A percentile compares a stretch with the other conserved stretches of the same genome.
Conservation (phyloP, 2,113 vertebrate species). For the Sturnira hondurensis region DNA sequence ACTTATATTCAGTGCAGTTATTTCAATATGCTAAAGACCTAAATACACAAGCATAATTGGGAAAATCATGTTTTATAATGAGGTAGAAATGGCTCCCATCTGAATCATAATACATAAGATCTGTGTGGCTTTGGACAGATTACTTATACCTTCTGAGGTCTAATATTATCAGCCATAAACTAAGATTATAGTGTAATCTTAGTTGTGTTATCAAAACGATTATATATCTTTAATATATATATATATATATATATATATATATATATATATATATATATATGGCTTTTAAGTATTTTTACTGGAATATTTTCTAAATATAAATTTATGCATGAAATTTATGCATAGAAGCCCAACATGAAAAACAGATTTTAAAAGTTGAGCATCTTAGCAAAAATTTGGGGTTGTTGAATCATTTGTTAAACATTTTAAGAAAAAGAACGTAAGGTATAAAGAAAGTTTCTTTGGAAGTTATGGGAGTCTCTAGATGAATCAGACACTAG, state of each 20-base stretch:
- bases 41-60: neutral
- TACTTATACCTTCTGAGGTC: neutral
- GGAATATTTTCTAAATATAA: neutral
- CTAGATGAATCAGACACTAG: neutral
- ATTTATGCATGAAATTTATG: neutral
- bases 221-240: neutral
- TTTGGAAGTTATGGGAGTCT: neutral
- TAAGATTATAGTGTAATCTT: neutral
- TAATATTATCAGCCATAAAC: slow-evolving; percentile 7
- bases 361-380: neutral
- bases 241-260: neutral
- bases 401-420: neutral
- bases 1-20: neutral
- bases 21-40: neutral
- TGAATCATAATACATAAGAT: neutral
- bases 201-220: neutral
- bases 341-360: neutral
- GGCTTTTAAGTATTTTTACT: neutral
- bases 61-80: neutral
- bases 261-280: neutral
- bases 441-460: neutral
- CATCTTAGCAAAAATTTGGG: neutral
- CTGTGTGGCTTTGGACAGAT: neutral
- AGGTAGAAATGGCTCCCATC: neutral
- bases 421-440: neutral